These are phyloP conservation scores for Lomographa bimaculata DNA, from an alignment of 2,888 invertebrate species.

Conservation along the genomic window DNA sequence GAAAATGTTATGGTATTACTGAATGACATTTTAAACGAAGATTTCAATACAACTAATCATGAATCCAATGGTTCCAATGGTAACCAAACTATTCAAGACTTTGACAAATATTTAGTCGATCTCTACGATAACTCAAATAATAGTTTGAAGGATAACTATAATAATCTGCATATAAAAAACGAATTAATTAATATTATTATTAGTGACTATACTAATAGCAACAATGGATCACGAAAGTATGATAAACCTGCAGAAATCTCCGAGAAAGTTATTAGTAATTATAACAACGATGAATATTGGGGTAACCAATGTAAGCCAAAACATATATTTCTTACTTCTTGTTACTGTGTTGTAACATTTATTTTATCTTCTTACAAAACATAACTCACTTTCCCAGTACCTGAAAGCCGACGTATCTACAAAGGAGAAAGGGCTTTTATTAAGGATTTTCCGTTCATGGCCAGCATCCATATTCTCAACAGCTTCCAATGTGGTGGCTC, in stretches of 20 bases:
- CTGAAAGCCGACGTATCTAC: slow-evolving; percentile 51
- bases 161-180: slow-evolving; percentile 14
- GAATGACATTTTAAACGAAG: slow-evolving; percentile 53
- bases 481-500: slow-evolving; percentile 64
- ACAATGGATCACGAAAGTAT: background rate
- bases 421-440: slow-evolving; percentile 50
- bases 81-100: slow-evolving; percentile 37
- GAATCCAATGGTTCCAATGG: slow-evolving; percentile 35
- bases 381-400: no score
- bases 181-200: slow-evolving; percentile 16
- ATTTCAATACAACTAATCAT: slow-evolving; percentile 26
- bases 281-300: slow-evolving; percentile 55
- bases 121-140: slow-evolving; percentile 44
- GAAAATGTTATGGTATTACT: slow-evolving; percentile 44
- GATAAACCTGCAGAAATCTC: no score
- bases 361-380: no score
- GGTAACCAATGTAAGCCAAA: no score
- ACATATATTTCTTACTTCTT: no score
- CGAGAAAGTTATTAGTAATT: no score
- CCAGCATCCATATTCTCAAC: slow-evolving; percentile 59
- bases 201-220: background rate
- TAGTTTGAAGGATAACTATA: slow-evolving; percentile 30
- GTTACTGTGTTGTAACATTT: no score
- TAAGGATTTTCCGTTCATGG: slow-evolving; percentile 65
- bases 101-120: slow-evolving; percentile 42